phyloP scores from a whole-genome alignment of 2,797 vertebrate genomes.

The Enoplosus armatus region DNA sequence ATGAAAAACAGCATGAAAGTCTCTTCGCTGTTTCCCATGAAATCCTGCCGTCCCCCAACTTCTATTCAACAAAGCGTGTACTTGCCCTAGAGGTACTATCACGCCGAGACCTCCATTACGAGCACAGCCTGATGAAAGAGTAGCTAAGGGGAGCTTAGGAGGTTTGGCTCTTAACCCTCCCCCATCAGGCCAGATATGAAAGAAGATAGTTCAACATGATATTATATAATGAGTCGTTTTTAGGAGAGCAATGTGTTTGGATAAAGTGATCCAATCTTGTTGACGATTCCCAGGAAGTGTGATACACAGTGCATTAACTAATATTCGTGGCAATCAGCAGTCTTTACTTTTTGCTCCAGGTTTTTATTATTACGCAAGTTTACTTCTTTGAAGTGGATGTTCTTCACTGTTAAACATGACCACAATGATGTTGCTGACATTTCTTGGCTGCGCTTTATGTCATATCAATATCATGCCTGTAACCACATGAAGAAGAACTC shows the following conservation, averaged over 20 bases:
- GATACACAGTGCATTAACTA: not conserved
- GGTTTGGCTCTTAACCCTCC: constrained; percentile 63
- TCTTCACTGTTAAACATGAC: constrained; percentile 22
- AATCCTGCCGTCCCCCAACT: constrained; percentile 64
- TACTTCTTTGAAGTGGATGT: constrained; percentile 8
- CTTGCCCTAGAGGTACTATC: constrained; percentile 68
- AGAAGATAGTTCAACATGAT: constrained; percentile 62
- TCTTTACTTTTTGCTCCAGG: not conserved
- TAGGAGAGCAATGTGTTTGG: constrained; percentile 17
- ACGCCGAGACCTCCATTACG: constrained; percentile 74
- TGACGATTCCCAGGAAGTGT: not conserved
- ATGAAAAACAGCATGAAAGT: constrained; percentile 63
- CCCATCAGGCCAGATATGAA: constrained; percentile 66
- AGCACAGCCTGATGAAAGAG: constrained; percentile 80
- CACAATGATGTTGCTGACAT: constrained; percentile 6
- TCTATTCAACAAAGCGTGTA: constrained; percentile 50
- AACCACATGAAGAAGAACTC: constrained; percentile 12
- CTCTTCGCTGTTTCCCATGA: constrained; percentile 77
- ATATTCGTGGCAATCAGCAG: not conserved
- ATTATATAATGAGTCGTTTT: constrained; percentile 45
- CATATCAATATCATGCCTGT: constrained; percentile 2
- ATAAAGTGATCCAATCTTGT: constrained; percentile 25
- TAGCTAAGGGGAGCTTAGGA: constrained; percentile 72
- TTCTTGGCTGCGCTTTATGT: constrained; percentile 14
- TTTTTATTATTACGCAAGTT: not conserved